phyloP scores from a whole-genome alignment of 2,797 vertebrate species.

The Atherinosoma microstoma region DNA sequence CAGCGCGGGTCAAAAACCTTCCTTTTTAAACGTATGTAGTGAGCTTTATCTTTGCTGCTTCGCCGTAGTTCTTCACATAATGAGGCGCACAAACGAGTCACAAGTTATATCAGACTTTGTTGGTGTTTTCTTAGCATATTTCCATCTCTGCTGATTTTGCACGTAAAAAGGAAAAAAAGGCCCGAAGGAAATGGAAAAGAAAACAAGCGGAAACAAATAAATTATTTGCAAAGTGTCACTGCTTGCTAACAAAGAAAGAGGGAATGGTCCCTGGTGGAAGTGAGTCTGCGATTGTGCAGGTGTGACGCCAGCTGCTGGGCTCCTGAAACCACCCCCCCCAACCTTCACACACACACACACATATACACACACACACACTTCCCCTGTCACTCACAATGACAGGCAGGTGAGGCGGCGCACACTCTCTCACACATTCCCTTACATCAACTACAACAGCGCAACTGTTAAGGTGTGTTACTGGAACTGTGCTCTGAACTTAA shows the following conservation, averaged over 20 bases:
- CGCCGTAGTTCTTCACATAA: conserved; percentile 36
- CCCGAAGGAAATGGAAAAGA: conserved; percentile 56
- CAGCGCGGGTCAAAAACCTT: conserved; percentile 42
- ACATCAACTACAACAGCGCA: conserved; percentile 68
- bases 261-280: conserved; percentile 59
- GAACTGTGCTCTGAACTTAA: conserved; percentile 59
- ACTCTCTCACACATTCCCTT: conserved; percentile 59
- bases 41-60: conserved; percentile 41
- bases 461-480: conserved; percentile 67
- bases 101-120: conserved; percentile 37
- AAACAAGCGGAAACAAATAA: conserved; percentile 67
- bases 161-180: conserved; percentile 59
- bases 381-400: conserved; percentile 82
- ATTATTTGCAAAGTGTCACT: conserved; percentile 72
- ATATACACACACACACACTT: conserved; percentile 22
- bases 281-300: conserved; percentile 74
- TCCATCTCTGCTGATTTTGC: conserved; percentile 44
- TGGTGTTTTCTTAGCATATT: conserved; percentile 23
- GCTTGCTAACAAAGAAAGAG: conserved; percentile 60
- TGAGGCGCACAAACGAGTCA: conserved; percentile 34
- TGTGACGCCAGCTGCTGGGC: conserved; percentile 80
- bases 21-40: conserved; percentile 49
- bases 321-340: conserved; percentile 35
- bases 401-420: conserved; percentile 70
- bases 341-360: conserved; percentile 10